Conservation (phyloP, 2,797 vertebrate species). For the Sebastes cheni region DNA sequence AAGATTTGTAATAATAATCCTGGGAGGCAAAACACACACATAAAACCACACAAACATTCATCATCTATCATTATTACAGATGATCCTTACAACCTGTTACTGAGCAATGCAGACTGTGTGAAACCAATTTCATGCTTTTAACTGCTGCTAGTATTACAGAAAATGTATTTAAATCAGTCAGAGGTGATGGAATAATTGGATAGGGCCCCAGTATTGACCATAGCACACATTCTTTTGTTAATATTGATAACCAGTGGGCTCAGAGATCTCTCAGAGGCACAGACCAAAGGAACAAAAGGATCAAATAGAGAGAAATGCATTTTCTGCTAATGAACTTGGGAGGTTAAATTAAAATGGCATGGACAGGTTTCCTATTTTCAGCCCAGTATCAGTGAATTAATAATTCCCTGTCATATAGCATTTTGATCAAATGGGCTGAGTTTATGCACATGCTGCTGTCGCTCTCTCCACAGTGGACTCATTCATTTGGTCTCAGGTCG, state of each 20-base stretch:
- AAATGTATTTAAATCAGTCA: background rate
- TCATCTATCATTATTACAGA: background rate
- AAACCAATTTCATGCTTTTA: background rate
- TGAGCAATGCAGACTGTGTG: background rate
- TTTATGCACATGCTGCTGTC: conserved; percentile 7
- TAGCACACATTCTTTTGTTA: background rate
- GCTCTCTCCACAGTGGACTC: background rate
- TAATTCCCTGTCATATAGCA: conserved; percentile 25
- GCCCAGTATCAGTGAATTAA: conserved; percentile 14
- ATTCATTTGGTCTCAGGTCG: conserved; percentile 9
- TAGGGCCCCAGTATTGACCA: background rate
- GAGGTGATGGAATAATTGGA: conserved; percentile 9
- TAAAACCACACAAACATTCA: background rate
- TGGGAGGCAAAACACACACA: background rate
- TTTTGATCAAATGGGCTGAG: background rate
- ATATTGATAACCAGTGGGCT: background rate
- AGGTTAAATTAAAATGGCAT: conserved; percentile 21
- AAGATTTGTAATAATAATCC: background rate
- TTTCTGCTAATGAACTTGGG: conserved; percentile 4
- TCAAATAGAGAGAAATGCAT: background rate
- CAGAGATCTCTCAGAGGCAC: background rate
- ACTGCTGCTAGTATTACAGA: no score
- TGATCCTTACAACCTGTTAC: background rate
- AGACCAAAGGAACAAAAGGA: background rate
- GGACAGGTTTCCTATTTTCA: background rate